These are phyloP conservation scores for Xiphias gladius DNA, from an alignment of 2,113 vertebrate genomes.

Conservation along the genomic window DNA sequence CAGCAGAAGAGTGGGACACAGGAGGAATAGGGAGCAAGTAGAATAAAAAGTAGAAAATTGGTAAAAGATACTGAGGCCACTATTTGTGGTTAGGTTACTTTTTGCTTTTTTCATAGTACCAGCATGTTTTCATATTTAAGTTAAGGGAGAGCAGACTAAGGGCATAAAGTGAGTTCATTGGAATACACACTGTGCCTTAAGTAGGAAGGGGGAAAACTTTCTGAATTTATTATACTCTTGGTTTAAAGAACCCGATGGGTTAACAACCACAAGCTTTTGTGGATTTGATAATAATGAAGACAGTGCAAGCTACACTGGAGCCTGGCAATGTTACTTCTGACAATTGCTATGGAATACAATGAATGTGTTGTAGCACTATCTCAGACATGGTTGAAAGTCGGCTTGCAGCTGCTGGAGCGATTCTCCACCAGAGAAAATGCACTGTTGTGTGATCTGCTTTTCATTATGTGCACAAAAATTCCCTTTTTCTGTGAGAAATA, in stretches of 20 bases:
- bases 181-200: background rate
- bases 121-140: background rate
- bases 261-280: too few relatives aligned
- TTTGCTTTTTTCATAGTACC: background rate
- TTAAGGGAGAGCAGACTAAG: background rate
- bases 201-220: background rate
- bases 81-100: background rate
- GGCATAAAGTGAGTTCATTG: background rate
- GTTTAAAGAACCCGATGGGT: background rate
- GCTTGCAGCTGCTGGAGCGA: background rate
- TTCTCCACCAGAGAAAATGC: conserved; percentile 9
- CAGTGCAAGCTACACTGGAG: background rate
- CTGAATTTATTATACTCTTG: background rate
- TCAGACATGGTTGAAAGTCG: background rate
- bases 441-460: conserved; percentile 37
- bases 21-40: background rate
- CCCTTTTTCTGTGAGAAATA: conserved; percentile 11
- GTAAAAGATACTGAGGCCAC: background rate
- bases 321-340: background rate
- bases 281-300: background rate
- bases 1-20: conserved; percentile 4
- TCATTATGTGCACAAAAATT: conserved; percentile 28
- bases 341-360: background rate
- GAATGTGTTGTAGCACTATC: background rate
- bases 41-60: background rate